Conservation (phyloP, 2,888 invertebrate species). For the Linhomoeus sp. region DNA sequence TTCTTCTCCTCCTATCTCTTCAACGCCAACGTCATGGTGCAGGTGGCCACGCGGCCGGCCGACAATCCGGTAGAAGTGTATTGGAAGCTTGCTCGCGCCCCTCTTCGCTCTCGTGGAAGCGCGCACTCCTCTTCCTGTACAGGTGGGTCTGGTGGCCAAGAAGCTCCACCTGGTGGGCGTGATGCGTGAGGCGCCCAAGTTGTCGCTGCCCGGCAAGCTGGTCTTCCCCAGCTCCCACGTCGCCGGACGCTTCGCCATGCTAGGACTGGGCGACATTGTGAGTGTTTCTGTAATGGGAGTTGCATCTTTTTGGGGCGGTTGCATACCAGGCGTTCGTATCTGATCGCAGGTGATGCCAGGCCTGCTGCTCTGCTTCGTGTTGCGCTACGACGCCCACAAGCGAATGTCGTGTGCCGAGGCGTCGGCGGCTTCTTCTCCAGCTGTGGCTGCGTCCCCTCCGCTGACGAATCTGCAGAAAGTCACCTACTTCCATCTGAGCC, state of each 20-base stretch:
- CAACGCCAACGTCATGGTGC: constrained; percentile 96
- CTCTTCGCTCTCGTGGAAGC: no score
- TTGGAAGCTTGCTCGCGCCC: no score
- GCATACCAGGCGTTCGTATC: not conserved
- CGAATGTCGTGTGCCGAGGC: constrained; percentile 39
- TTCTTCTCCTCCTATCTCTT: constrained; percentile 96
- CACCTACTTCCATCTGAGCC: constrained; percentile 93
- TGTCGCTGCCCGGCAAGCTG: constrained; percentile 83
- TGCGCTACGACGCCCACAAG: constrained; percentile 92
- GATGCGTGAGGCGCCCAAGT: constrained; percentile 73
- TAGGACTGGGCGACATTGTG: constrained; percentile 47
- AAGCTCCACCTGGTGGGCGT: constrained; percentile 75
- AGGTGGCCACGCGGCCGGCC: constrained; percentile 44
- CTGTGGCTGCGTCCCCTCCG: constrained; percentile 10
- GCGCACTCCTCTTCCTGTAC: constrained; percentile 7
- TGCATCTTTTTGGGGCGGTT: not conserved
- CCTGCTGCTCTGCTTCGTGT: constrained; percentile 73
- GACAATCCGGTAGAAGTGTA: constrained; percentile 36
- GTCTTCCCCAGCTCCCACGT: constrained; percentile 84
- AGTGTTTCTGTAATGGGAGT: constrained; percentile 10
- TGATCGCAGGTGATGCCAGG: constrained; percentile 66
- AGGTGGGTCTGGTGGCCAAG: constrained; percentile 74
- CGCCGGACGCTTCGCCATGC: constrained; percentile 88
- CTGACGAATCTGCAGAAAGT: constrained; percentile 26
- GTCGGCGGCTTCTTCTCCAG: constrained; percentile 7